Base-by-base conservation (phyloP, 2,797 vertebrate genomes). In the Aphelocoma californica region DNA sequence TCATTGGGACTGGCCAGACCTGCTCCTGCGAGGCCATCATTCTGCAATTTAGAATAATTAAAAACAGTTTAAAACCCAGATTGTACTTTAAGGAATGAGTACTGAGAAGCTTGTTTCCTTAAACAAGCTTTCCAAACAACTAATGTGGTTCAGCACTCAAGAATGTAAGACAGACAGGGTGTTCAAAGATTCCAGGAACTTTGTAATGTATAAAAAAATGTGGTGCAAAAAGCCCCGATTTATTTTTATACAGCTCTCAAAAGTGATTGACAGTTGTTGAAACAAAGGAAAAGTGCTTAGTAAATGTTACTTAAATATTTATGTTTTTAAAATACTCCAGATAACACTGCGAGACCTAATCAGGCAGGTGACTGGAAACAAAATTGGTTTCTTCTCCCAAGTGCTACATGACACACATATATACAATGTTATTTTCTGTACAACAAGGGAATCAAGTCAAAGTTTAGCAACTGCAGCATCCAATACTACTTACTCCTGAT, bases 1-100 rank as follows among this genome's bases (percentile, higher is more conserved):
- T 98, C 99, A 99, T 99, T 23, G 99, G 99, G 85, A 98, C 95
- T 2, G 99, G 99, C 99, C 99, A 99, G 90, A 97, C 97, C 94
- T 97, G 96, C 97, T 99, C 98, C 85, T 98, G 96, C 3, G 97
- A 97, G 18, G 98, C 98, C 99, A 99, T 99, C 82, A 58, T 98
- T 97, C 99, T 99, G 92, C 10, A 96, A 93, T 31, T 36, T 42
- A 87, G 28, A 83, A 72, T 58, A 57, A 78, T 91, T 73, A 34
- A 87, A 82, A 75, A 31, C 44, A 72, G 47, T 38, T 91, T 38
- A 45, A 71, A 90, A 79, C 5, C 29, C 28, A 21, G 32, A 58
- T 90, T 90, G 79, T 81, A 60, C 16, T 82, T 71, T 45, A 92
- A 89, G 28, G 71, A 84, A 44, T 10, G 9, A 90, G 51, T 28